Evolutionary conservation across 2,113 vertebrate genomes (phyloP).

Genomic region (Lipophrys pholis): DNA sequence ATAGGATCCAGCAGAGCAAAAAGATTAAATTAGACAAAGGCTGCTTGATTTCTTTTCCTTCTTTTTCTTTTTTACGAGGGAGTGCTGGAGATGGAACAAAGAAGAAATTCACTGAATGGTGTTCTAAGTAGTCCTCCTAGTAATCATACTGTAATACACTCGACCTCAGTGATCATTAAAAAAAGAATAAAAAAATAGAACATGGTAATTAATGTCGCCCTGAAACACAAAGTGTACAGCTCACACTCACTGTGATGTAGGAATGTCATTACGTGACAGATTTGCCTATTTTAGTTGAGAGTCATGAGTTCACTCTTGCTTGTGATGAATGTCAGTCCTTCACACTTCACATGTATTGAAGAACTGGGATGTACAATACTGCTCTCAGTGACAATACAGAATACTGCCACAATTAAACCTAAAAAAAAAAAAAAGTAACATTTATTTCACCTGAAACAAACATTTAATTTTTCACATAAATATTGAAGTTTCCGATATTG

Average conservation of each 20-base stretch:
- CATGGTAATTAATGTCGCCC: not conserved
- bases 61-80: not conserved
- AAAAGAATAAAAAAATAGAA: slow-evolving; percentile 18
- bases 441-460: too few relatives aligned
- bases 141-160: not conserved
- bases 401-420: too few relatives aligned
- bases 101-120: slow-evolving; percentile 2
- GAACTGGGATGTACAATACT: not conserved
- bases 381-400: not conserved
- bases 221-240: not conserved
- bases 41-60: slow-evolving; percentile 1
- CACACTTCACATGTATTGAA: not conserved
- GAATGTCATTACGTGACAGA: not conserved
- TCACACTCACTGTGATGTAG: slow-evolving; percentile 11
- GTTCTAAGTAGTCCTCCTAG: not conserved
- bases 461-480: too few relatives aligned
- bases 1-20: slow-evolving; percentile 18
- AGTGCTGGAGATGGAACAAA: not conserved
- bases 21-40: slow-evolving; percentile 15
- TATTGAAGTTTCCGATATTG: too few relatives aligned
- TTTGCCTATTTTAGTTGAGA: not conserved
- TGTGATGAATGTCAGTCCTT: not conserved
- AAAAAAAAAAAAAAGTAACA: too few relatives aligned
- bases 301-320: not conserved
- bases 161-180: not conserved